Base-by-base conservation (phyloP, 2,797 vertebrate species). In the Chelmon rostratus region DNA sequence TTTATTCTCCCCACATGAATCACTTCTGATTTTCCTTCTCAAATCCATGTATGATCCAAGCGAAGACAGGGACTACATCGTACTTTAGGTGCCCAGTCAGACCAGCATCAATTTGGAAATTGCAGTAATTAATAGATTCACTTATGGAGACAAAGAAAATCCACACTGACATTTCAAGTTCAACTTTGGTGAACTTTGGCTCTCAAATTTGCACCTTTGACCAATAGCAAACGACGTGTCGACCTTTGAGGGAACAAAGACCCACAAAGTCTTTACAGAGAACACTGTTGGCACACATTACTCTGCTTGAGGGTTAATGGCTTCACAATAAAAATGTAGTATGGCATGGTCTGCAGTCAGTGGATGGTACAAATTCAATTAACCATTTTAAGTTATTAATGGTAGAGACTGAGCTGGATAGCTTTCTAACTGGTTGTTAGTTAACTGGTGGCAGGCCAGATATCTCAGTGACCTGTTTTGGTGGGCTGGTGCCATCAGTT, bases 1-100 rank as follows among this genome's bases (percentile, higher is more conserved):
- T 92, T 93, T 90, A 90, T 89, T 88, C 88, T 87, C 83, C 78
- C 58, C 70, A 73, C 63, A 76, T 86, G 83, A 88, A 91, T 92
- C 81, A 44, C 73, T 59, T 83, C 52, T 84, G 84, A 86, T 91
- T 88, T 88, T 63, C 68, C 49, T 46, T 52, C 70, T 69, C 61
- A 78, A 86, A 88, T 85, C 79, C 67, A 42, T 21, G 76, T 59
- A 33, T 58, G 81, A 91, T 83, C 81, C 78, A 57, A 83, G 75
- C 49, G 63, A 78, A 74, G 37, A 57, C 50, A 57, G 50, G 81
- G 83, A 73, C 72, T 72, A n/a, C 53, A 62, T 78, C 63, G 53
- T 65, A 65, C 84, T 83, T 86, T 83, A 74, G 73, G 81, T 38
- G 42, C 73, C 21, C 53, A n/a, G 68, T 64, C 50, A 23, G 58